Conservation (phyloP, 2,888 invertebrate genomes). For the Tetanocera ferruginea region DNA sequence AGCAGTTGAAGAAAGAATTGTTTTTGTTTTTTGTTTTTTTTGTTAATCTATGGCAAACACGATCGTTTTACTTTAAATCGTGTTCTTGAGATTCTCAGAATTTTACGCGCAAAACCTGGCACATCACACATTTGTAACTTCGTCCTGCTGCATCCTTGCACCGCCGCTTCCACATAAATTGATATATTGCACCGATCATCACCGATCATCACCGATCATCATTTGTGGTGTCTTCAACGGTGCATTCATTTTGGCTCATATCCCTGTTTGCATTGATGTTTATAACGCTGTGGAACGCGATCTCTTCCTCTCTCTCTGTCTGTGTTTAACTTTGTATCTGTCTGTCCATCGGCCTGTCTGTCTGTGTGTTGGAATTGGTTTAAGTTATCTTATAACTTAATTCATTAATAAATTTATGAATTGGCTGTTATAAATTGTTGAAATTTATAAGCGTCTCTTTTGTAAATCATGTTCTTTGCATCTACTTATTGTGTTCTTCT, state of each 20-base stretch:
- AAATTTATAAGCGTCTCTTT: constrained; percentile 57
- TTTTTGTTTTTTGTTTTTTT: no score
- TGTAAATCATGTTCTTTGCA: constrained; percentile 42
- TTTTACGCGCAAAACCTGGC: constrained; percentile 14
- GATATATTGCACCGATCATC: constrained; percentile 63
- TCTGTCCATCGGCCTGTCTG: not conserved
- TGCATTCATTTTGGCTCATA: constrained; percentile 42
- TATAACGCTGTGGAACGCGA: constrained; percentile 45
- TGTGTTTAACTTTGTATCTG: no score
- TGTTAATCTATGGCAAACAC: not conserved
- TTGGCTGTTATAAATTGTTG: constrained; percentile 64
- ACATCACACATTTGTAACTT: not conserved
- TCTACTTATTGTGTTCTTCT: constrained; percentile 18
- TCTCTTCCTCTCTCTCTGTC: not conserved
- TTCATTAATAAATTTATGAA: constrained; percentile 69
- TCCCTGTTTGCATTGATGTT: constrained; percentile 55
- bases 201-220: constrained; percentile 62
- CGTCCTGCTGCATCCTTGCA: constrained; percentile 13
- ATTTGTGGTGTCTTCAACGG: constrained; percentile 47
- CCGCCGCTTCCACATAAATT: constrained; percentile 46
- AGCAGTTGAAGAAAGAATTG: not conserved
- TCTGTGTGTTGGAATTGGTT: constrained; percentile 44
- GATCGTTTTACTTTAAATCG: constrained; percentile 32
- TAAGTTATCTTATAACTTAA: constrained; percentile 68
- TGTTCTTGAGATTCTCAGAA: constrained; percentile 49